Evolutionary conservation across 2,113 vertebrate genomes (phyloP), one percentile per base, ranked within the genome.

Genomic region (Vicugna pacos): DNA sequence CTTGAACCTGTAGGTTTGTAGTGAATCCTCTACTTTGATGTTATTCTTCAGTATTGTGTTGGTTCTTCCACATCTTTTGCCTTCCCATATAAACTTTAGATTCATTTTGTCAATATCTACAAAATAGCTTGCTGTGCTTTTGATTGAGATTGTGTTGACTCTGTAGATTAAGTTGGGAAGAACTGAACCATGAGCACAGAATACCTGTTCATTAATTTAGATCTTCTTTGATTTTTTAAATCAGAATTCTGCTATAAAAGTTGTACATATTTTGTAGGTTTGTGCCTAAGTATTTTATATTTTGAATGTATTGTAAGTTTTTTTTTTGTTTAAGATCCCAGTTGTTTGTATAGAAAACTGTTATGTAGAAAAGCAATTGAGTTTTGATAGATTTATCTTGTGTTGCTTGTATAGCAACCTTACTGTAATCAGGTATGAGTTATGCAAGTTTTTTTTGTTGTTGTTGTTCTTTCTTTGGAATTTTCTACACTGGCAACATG

Each of bases 171-270:
- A 15, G 10, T 35, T 81, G 58, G 50, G 77, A 42, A 62, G 54
- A 89, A 76, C 1, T 69, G 52, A 60, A n/a, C 69, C 16, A 69
- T 42, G 28, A 58, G 50, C 91, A 69, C 50, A 83, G 60, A 42
- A 26, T 75, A 19, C 46, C 46, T 92, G 30, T 80, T 14, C 38
- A 75, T 82, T 89, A 88, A 82, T 73, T 81, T 92, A 95, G 35
- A 48, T 92, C 11, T 75, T 20, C 20, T 95, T 84, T 89, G 14
- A 75, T 82, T 82, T 73, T 30, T 89, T 89, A 50, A 42, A 77
- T 58, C 20, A 46, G 19, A 76, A 89, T 83, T 93, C 69, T 52
- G 8, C 38, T 82, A 48, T 75, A 56, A 58, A 85, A 77, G 13
- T 56, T 84, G 1, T 52, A 60, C 14, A 52, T 69, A 52, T 77